Conservation (phyloP, 23 tunicate genomes). For the Clavelina lepadiformis region DNA sequence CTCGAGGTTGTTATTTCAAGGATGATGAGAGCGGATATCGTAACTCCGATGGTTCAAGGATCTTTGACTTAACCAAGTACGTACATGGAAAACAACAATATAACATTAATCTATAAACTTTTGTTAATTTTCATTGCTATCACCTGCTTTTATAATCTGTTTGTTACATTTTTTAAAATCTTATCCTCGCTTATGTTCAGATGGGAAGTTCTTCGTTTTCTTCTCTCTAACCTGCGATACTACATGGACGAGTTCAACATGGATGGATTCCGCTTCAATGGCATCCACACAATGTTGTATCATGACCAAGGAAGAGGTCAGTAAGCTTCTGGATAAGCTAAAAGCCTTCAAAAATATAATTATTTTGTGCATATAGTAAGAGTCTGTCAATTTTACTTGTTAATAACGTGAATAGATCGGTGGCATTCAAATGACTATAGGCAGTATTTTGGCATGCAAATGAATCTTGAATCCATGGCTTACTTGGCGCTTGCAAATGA, state of each 20-base stretch:
- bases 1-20: constrained; percentile 38
- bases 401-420: too few species aligned
- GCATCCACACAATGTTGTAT: constrained; percentile 23
- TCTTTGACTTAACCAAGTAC: constrained; percentile 17
- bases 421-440: constrained; percentile 56
- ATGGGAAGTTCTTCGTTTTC: constrained; percentile 52
- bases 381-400: too few species aligned
- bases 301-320: constrained; percentile 12
- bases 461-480: constrained; percentile 59
- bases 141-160: neutral
- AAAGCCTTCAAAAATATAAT: too few species aligned
- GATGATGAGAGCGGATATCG: constrained; percentile 4
- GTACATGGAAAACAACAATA: too few species aligned
- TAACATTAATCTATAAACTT: too few species aligned
- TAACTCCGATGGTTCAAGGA: neutral
- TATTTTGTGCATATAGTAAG: too few species aligned
- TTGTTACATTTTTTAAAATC: neutral
- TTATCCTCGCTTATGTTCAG: constrained; percentile 6
- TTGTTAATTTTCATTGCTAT: neutral
- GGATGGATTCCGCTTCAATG: constrained; percentile 50
- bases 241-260: constrained; percentile 32
- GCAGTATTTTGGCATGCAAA: constrained; percentile 84
- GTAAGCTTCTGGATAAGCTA: too few species aligned
- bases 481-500: constrained; percentile 79
- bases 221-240: constrained; percentile 35